A percentile compares a stretch with the other conserved stretches of the same genome.
These are phyloP conservation scores for Indri indri DNA, from an alignment of 2,113 vertebrate species.

Conservation along the genomic window DNA sequence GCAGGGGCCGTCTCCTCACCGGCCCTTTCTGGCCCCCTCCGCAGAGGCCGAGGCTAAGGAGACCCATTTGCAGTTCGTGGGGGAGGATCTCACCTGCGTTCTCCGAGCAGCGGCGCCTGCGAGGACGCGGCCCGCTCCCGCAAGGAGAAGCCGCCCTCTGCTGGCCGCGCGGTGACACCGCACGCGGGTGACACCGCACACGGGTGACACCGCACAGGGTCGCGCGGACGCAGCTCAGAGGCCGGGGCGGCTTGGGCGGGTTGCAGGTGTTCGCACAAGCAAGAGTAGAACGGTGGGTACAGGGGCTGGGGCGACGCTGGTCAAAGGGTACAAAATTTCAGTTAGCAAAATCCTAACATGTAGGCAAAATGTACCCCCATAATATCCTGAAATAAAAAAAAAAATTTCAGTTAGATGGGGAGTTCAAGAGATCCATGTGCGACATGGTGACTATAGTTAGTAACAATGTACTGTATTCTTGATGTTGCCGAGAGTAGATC, in stretches of 20 bases:
- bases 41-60: background rate
- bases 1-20: background rate
- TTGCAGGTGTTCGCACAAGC: background rate
- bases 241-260: fast-evolving
- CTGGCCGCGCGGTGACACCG: conserved; percentile 47
- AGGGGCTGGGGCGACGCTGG: background rate
- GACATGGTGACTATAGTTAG: background rate
- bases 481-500: background rate
- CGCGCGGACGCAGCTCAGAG: background rate
- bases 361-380: too few relatives aligned
- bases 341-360: too few relatives aligned
- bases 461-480: background rate
- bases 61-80: background rate
- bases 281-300: background rate
- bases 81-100: too few relatives aligned
- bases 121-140: background rate
- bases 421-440: background rate
- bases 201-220: too few relatives aligned
- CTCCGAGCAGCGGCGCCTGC: fast-evolving
- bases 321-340: too few relatives aligned
- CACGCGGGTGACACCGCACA: too few relatives aligned
- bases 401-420: background rate
- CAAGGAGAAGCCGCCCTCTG: conserved; percentile 82
- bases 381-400: too few relatives aligned
- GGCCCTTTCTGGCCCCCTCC: background rate